Conservation (phyloP, 1,140 invertebrate species). For the Alviniconcha marisindica region DNA sequence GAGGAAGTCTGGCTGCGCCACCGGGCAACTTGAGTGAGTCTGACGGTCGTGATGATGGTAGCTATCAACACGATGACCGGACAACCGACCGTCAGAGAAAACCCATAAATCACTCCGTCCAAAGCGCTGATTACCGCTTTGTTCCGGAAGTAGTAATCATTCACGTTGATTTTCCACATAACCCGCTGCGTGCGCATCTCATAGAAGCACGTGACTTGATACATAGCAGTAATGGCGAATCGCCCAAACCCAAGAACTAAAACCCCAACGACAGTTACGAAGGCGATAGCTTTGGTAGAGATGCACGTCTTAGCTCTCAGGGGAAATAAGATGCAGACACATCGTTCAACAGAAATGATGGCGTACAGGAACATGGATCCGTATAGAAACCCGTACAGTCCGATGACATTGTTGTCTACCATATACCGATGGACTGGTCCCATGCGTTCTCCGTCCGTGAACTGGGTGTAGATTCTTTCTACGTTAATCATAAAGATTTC, state of each 20-base stretch:
- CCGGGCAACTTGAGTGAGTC: not conserved
- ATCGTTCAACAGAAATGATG: not conserved
- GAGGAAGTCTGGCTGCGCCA: not conserved
- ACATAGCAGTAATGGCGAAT: not conserved
- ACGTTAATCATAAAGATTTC: no score
- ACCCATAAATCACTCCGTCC: not conserved
- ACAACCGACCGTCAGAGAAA: not conserved
- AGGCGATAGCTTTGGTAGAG: not conserved
- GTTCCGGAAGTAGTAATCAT: not conserved
- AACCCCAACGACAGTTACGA: not conserved
- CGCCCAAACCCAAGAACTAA: not conserved
- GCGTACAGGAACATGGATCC: not conserved
- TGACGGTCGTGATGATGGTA: not conserved
- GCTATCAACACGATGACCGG: slow-evolving; percentile 10
- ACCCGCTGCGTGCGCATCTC: not conserved
- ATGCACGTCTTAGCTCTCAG: not conserved
- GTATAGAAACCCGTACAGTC: not conserved
- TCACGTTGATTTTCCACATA: no score
- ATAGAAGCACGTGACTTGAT: not conserved
- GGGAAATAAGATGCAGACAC: slow-evolving; percentile 9
- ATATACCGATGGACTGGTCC: not conserved
- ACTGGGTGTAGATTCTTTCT: no score
- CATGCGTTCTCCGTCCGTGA: no score
- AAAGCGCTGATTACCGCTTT: not conserved
- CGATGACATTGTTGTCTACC: not conserved